Conservation (phyloP, 2,888 invertebrate species). For the Andrena chrysosceles region DNA sequence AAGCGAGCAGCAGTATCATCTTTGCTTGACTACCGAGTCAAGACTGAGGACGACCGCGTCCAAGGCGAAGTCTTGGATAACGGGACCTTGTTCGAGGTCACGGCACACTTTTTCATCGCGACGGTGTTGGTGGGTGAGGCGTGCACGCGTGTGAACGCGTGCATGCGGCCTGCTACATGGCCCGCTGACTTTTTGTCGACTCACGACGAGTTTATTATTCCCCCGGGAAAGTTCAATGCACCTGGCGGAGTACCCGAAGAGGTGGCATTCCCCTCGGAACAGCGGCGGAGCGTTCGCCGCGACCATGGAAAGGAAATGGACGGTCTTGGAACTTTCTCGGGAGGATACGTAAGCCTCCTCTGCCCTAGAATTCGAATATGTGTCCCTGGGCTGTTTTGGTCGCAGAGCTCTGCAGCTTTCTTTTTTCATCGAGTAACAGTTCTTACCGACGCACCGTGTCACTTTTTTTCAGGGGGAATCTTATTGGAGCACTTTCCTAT, state of each 20-base stretch:
- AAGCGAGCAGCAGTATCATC: constrained; percentile 80
- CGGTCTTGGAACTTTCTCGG: constrained; percentile 37
- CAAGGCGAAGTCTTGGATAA: constrained; percentile 78
- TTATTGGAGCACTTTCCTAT: background rate
- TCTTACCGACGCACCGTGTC: background rate
- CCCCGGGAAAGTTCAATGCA: constrained; percentile 70
- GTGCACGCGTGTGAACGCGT: constrained; percentile 19
- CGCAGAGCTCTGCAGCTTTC: background rate
- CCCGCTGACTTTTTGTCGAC: constrained; percentile 59
- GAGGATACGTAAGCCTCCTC: constrained; percentile 5
- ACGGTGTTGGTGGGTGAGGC: constrained; percentile 41
- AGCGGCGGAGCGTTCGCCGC: background rate
- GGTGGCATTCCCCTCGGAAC: constrained; percentile 3
- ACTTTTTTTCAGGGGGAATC: background rate
- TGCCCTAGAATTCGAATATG: constrained; percentile 1
- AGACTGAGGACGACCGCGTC: constrained; percentile 80
- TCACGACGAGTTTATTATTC: constrained; percentile 64
- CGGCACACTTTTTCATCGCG: constrained; percentile 80
- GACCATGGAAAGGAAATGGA: constrained; percentile 39
- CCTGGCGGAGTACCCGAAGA: constrained; percentile 38
- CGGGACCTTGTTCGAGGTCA: constrained; percentile 84
- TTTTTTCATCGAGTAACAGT: constrained; percentile 31
- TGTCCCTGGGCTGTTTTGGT: background rate
- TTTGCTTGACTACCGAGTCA: constrained; percentile 82
- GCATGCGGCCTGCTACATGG: constrained; percentile 32